Conservation (phyloP, 1,140 invertebrate genomes). For the Philotrypesis tridentata region DNA sequence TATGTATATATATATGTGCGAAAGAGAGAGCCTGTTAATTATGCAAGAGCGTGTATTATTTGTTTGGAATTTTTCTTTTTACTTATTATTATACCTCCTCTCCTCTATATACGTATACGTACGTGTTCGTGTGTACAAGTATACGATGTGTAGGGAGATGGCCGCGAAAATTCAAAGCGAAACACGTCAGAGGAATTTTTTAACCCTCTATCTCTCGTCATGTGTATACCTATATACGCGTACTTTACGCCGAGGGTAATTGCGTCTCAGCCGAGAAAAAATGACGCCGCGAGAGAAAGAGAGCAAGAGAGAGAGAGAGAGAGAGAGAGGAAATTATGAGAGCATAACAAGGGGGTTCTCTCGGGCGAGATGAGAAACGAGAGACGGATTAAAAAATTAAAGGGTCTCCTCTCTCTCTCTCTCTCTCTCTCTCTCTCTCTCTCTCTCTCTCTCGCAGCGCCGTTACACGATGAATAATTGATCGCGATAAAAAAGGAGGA, state of each 20-base stretch:
- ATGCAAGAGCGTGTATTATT: slow-evolving; percentile 3
- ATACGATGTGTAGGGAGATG: no score
- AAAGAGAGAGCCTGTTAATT: neutral
- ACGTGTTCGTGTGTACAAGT: no score
- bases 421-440: no score
- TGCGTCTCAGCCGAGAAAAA: slow-evolving; percentile 5
- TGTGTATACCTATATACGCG: neutral
- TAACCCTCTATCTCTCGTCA: neutral
- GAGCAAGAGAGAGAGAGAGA: no score
- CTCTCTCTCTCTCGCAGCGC: no score
- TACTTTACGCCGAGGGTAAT: slow-evolving; percentile 33
- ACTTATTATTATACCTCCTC: no score
- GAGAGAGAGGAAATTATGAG: slow-evolving; percentile 17
- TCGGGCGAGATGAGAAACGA: neutral
- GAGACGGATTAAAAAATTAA: slow-evolving; percentile 41
- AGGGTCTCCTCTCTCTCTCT: neutral
- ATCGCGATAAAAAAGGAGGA: neutral
- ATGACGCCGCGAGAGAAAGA: slow-evolving; percentile 9
- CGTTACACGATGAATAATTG: slow-evolving; percentile 3
- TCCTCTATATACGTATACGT: no score
- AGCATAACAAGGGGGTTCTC: neutral
- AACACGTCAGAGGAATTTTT: neutral
- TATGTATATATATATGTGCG: neutral
- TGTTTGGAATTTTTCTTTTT: neutral
- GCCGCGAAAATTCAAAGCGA: no score